phyloP scores from a whole-genome alignment of 2,888 invertebrate species.

The Teinopalpus imperialis region DNA sequence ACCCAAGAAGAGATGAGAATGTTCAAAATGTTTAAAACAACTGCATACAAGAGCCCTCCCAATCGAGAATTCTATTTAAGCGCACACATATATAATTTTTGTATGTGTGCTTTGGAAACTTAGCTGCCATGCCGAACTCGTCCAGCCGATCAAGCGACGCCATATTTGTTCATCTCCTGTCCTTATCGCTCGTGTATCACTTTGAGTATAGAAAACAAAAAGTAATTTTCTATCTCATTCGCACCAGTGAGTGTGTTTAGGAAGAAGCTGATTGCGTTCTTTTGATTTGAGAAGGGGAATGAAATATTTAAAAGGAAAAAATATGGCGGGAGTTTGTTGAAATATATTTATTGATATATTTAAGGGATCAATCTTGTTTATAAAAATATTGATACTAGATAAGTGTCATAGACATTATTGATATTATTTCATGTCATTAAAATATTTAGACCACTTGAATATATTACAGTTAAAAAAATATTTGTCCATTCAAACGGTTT shows the following conservation, averaged over 20 bases:
- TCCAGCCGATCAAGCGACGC: conserved; percentile 38
- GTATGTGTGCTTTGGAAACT: conserved; percentile 63
- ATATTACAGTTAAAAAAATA: too few species aligned
- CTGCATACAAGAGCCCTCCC: conserved; percentile 53
- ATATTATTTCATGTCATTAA: too few species aligned
- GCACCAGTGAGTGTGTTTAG: conserved; percentile 31
- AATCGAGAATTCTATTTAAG: conserved; percentile 47
- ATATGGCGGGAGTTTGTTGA: conserved; percentile 39
- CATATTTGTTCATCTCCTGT: conserved; percentile 57
- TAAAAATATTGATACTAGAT: not conserved
- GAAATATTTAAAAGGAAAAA: conserved; percentile 56
- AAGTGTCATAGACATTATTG: too few species aligned
- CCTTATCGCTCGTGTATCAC: conserved; percentile 42
- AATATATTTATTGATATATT: too few species aligned
- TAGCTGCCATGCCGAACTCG: conserved; percentile 29
- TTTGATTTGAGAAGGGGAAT: conserved; percentile 70
- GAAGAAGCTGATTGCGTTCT: conserved; percentile 59
- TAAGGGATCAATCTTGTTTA: too few species aligned
- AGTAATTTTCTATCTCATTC: conserved; percentile 50
- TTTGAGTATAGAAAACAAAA: conserved; percentile 38
- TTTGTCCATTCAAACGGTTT: too few species aligned
- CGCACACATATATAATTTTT: conserved; percentile 48
- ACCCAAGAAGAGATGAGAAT: too few species aligned
- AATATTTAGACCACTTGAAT: too few species aligned
- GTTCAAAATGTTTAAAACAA: conserved; percentile 44